Conservation (phyloP, 2,113 vertebrate genomes). For the Syngnathus scovelli region DNA sequence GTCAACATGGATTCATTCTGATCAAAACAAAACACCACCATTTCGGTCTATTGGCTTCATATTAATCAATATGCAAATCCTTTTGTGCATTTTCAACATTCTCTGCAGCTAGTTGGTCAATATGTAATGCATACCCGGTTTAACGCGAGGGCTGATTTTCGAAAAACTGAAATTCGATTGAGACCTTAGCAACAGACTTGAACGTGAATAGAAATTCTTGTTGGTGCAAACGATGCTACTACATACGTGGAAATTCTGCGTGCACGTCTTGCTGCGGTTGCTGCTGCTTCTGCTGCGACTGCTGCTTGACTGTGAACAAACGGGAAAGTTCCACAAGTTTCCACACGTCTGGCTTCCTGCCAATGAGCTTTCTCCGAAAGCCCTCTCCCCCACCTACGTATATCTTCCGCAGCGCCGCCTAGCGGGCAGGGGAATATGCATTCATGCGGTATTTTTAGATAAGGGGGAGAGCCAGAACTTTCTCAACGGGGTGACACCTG, state of each 20-base stretch:
- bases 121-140: not conserved
- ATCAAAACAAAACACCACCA: not conserved
- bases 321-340: slow-evolving; percentile 3
- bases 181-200: not conserved
- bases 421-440: not conserved
- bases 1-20: too few relatives aligned
- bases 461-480: too few relatives aligned
- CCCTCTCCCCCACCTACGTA: not conserved
- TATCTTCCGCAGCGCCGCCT: not conserved
- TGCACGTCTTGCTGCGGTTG: not conserved
- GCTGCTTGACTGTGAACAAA: not conserved
- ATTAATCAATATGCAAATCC: not conserved
- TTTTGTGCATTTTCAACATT: not conserved
- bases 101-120: not conserved
- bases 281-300: not conserved
- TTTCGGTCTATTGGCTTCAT: not conserved
- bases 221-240: not conserved
- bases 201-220: not conserved
- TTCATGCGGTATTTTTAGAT: not conserved
- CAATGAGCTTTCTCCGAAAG: not conserved
- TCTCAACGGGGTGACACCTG: not conserved
- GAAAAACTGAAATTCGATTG: not conserved
- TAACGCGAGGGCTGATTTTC: not conserved
- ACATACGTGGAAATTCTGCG: not conserved
- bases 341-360: not conserved